Evolutionary conservation across 2,113 vertebrate genomes (phyloP).

Genomic region (Campylomormyrus numenius): DNA sequence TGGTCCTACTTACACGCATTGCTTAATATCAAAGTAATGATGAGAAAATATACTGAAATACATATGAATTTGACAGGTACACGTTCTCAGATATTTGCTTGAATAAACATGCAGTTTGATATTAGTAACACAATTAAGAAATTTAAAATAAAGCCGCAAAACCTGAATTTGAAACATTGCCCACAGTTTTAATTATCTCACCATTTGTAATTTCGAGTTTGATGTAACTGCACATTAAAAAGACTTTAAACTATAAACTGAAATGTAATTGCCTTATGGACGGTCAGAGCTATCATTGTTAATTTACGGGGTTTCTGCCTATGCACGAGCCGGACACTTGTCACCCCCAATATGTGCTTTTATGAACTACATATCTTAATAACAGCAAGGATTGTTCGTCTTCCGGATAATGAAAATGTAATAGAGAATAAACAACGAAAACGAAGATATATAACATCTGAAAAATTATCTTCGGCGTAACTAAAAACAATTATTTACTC

Average conservation of each 20-base stretch:
- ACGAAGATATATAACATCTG: background rate
- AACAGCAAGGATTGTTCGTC: background rate
- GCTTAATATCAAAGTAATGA: background rate
- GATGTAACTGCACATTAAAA: background rate
- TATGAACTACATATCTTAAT: background rate
- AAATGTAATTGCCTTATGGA: background rate
- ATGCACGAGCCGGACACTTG: background rate
- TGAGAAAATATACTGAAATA: background rate
- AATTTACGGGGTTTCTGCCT: background rate
- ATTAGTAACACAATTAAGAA: background rate
- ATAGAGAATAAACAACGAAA: background rate
- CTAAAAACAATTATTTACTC: background rate
- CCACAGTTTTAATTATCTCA: background rate
- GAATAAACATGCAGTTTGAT: background rate
- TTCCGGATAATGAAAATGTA: background rate
- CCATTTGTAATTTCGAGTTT: background rate
- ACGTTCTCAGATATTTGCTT: background rate
- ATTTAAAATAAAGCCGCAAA: background rate
- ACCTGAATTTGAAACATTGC: background rate
- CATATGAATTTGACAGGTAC: background rate
- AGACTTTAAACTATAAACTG: background rate
- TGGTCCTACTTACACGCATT: background rate
- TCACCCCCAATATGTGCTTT: constrained; percentile 8
- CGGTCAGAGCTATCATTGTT: background rate
- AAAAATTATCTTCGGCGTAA: background rate